These are phyloP conservation scores for Guaruba guarouba DNA, from an alignment of 2,113 vertebrate species.

Conservation along the genomic window DNA sequence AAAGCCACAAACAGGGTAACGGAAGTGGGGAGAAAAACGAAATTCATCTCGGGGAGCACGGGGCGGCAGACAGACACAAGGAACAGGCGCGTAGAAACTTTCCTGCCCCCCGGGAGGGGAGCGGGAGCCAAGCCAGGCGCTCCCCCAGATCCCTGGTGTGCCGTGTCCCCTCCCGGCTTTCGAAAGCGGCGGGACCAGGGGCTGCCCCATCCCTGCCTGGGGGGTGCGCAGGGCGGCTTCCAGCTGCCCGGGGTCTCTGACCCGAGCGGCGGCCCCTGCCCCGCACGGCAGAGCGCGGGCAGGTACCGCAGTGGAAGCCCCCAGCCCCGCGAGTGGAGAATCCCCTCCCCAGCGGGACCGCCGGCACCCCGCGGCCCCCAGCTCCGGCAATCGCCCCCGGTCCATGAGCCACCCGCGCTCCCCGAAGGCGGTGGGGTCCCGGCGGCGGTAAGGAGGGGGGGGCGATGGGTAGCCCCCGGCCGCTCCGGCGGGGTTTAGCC, in stretches of 20 bases:
- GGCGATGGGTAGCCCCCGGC: no score
- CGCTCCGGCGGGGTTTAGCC: not conserved
- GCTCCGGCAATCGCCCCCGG: no score
- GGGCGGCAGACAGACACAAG: not conserved
- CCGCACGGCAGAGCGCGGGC: not conserved
- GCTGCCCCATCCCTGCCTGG: not conserved
- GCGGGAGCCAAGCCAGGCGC: not conserved
- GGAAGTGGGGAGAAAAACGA: not conserved
- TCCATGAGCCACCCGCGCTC: not conserved
- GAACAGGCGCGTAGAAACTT: not conserved
- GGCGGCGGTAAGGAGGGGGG: not conserved
- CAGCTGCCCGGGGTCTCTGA: not conserved
- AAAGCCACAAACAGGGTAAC: not conserved
- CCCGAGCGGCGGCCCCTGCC: not conserved
- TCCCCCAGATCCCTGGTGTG: not conserved
- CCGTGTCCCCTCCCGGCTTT: no score
- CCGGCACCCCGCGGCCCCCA: not conserved
- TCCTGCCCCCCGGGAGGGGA: no score
- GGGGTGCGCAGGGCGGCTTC: not conserved
- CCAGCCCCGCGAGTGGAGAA: not conserved
- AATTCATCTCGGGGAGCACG: not conserved
- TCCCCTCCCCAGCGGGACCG: not conserved
- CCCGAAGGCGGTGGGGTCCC: not conserved
- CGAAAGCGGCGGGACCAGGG: not conserved
- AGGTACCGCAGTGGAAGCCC: not conserved